Conservation (phyloP, 2,113 vertebrate genomes). For the Baryphthengus martii region DNA sequence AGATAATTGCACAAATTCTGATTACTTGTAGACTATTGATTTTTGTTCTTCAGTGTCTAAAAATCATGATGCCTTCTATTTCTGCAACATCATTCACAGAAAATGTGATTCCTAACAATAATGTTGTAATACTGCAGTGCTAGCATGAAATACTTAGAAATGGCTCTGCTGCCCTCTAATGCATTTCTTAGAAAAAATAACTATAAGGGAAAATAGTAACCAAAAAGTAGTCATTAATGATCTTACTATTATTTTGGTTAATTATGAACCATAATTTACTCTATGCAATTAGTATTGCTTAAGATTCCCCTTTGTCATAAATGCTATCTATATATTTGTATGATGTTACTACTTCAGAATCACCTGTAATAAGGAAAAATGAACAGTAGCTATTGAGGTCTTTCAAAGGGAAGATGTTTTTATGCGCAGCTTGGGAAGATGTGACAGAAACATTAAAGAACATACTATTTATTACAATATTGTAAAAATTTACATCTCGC, state of each 20-base stretch:
- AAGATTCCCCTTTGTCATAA: not conserved
- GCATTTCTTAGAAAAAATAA: not conserved
- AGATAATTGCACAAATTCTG: not conserved
- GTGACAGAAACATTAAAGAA: not conserved
- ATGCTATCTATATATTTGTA: not conserved
- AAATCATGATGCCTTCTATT: not conserved
- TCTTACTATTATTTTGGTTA: not conserved
- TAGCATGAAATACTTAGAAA: not conserved
- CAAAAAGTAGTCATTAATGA: not conserved
- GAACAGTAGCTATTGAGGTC: not conserved
- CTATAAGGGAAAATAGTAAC: not conserved
- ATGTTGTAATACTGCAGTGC: not conserved
- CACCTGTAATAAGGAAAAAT: not conserved
- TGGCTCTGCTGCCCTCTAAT: conserved; percentile 44
- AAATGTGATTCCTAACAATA: not conserved
- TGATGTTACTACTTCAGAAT: not conserved
- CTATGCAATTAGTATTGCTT: not conserved
- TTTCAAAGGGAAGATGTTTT: not conserved
- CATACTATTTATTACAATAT: no score
- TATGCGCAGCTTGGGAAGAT: not conserved
- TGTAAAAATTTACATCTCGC: not conserved
- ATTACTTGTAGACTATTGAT: not conserved
- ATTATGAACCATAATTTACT: not conserved
- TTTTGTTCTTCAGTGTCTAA: not conserved
- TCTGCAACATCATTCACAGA: not conserved